Base-by-base conservation (phyloP, 2,888 invertebrate species). In the Furcula furcula region DNA sequence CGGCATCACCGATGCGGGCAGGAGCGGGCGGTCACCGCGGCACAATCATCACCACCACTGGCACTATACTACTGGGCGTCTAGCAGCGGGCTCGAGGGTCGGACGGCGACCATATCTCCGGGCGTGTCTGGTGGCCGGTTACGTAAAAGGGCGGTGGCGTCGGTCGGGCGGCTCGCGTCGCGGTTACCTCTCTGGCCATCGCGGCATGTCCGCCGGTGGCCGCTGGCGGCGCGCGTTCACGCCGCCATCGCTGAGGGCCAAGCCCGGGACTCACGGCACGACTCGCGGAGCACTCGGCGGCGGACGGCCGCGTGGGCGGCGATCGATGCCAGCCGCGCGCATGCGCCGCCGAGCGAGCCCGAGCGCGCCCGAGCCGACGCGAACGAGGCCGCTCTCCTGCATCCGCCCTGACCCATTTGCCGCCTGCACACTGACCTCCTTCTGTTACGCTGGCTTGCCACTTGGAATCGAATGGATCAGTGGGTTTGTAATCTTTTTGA, bases 141-240 rank as follows among this genome's bases (percentile, higher is more conserved):
- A 76, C 75, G 71, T 76, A 75, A 79, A 71, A 60, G 66, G 62
- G 57, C 54, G 66, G 60, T 56, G 64, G 62, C 60, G 75, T 52
- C 66, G 69, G 44, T 44, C 49, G 64, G 62, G 65, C 75, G 76
- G 76, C 76, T 64, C 55, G 36, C 48, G 51, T 48, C 55, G 40
- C 77, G 72, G 76, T 84, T 91, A 92, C 91, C 92, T 92, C 92
- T 91, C 92, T 92, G 91, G 92, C 92, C 92, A 92, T 92, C 91
- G 92, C 92, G 91, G 91, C 92, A 92, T 92, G 89, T 89, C 84
- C 83, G 86, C 86, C 87, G 90, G 90, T 88, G 89, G 89, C 87
- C 87, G 90, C 89, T 90, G 82, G 79, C 74, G 77, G 77, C 83
- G 85, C 87, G 82, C 79, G 82, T 75, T 87, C 86, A 87, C 87